A percentile compares a stretch with the other conserved stretches of the same genome.
Conservation (phyloP, 2,797 vertebrate genomes). For the Philypnodon macrostomus region DNA sequence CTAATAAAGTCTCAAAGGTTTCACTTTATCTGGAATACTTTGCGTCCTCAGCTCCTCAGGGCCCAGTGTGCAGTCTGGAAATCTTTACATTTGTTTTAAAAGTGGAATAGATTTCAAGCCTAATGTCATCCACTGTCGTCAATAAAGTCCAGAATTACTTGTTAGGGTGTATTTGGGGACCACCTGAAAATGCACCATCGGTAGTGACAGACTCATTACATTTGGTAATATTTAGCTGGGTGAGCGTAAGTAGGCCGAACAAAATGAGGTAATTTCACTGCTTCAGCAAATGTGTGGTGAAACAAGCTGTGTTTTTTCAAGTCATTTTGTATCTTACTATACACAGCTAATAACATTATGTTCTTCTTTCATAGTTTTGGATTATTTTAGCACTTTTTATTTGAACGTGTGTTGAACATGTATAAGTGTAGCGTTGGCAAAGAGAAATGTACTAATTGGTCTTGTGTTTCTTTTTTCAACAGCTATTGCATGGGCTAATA, state of each 20-base stretch:
- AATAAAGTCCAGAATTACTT: slow-evolving; percentile 48
- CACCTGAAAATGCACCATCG: slow-evolving; percentile 36
- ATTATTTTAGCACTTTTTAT: slow-evolving; percentile 10
- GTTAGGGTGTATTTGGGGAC: slow-evolving; percentile 46
- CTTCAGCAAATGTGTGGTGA: slow-evolving; percentile 42
- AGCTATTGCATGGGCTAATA: neutral
- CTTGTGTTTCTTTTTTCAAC: neutral
- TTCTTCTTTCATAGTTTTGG: neutral
- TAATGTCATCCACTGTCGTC: slow-evolving; percentile 23
- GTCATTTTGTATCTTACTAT: slow-evolving; percentile 5
- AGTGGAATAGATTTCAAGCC: too few relatives aligned
- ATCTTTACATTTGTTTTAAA: slow-evolving; percentile 20
- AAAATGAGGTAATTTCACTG: slow-evolving; percentile 47
- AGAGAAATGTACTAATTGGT: slow-evolving; percentile 3
- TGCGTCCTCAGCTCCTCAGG: too few relatives aligned
- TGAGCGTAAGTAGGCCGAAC: slow-evolving; percentile 54
- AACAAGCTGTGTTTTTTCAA: slow-evolving; percentile 11
- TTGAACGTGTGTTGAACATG: slow-evolving; percentile 9
- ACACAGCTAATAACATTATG: slow-evolving; percentile 1
- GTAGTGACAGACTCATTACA: slow-evolving; percentile 56
- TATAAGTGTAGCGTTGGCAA: slow-evolving; percentile 10
- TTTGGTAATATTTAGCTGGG: slow-evolving; percentile 54
- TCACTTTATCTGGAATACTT: slow-evolving; percentile 54
- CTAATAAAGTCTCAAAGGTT: slow-evolving; percentile 67
- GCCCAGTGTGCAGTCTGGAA: slow-evolving; percentile 27